Percentiles rank a stretch among this genome's conserved stretches.
Evolutionary conservation across 2,113 vertebrate species (phyloP).

Genomic region (Melanerpes aurifrons): DNA sequence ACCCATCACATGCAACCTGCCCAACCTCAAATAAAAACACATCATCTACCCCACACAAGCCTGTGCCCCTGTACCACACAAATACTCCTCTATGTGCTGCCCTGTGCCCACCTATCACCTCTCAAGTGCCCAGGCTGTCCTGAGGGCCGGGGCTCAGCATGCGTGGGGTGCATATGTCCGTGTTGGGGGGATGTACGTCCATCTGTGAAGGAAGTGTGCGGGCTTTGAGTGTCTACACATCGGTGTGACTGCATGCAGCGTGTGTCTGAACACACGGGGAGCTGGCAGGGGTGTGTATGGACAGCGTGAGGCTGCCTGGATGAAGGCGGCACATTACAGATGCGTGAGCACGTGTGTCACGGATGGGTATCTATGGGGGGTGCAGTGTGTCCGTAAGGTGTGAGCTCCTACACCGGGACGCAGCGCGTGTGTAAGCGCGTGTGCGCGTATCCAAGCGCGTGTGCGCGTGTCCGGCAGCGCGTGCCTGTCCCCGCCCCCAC

Average conservation of each 20-base stretch:
- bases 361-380: accelerated
- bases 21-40: background rate
- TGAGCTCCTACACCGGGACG: accelerated
- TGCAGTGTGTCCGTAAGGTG: accelerated
- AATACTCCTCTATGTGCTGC: accelerated
- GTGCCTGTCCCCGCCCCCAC: background rate
- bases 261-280: accelerated
- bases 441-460: background rate
- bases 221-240: accelerated
- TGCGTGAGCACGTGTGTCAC: accelerated
- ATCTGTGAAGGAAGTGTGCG: accelerated
- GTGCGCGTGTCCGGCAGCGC: too few species aligned
- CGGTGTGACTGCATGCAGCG: accelerated
- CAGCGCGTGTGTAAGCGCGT: accelerated
- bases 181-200: accelerated
- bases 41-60: accelerated
- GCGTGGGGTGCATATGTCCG: background rate
- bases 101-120: too few species aligned
- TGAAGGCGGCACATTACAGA: accelerated
- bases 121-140: accelerated
- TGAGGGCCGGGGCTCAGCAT: background rate
- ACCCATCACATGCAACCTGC: background rate
- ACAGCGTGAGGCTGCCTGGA: accelerated
- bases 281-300: accelerated
- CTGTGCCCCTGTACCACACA: accelerated